Conservation (phyloP, 2,113 vertebrate genomes). For the Cryptoleucopteryx plumbea region DNA sequence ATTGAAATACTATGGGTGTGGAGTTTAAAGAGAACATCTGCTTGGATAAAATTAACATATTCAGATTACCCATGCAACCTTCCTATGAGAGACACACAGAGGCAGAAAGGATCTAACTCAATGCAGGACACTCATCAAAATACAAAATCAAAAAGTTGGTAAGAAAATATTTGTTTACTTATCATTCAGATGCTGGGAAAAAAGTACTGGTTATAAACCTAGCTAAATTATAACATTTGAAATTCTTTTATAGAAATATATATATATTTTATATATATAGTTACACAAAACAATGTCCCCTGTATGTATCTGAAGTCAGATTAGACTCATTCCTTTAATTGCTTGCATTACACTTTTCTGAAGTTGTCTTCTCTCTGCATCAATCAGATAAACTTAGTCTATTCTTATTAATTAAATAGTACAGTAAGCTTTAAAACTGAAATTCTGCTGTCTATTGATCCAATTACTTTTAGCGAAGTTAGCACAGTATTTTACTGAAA, state of each 20-base stretch:
- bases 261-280: no score
- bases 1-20: neutral
- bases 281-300: neutral
- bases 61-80: neutral
- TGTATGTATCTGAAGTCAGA: neutral
- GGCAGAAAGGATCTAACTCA: neutral
- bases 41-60: fast-evolving
- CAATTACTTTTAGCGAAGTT: neutral
- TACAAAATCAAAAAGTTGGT: neutral
- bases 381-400: neutral
- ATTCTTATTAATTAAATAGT: neutral
- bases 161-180: neutral
- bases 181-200: neutral
- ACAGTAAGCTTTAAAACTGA: neutral
- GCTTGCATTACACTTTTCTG: neutral
- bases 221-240: neutral
- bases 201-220: neutral
- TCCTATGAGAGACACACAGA: neutral
- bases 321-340: neutral
- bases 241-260: neutral
- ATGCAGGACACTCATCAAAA: neutral
- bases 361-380: neutral
- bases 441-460: neutral
- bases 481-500: neutral
- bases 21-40: neutral